Evolutionary conservation across 2,113 vertebrate genomes (phyloP), one percentile per base, ranked within the genome.

Genomic region (Hippoglossus stenolepis): DNA sequence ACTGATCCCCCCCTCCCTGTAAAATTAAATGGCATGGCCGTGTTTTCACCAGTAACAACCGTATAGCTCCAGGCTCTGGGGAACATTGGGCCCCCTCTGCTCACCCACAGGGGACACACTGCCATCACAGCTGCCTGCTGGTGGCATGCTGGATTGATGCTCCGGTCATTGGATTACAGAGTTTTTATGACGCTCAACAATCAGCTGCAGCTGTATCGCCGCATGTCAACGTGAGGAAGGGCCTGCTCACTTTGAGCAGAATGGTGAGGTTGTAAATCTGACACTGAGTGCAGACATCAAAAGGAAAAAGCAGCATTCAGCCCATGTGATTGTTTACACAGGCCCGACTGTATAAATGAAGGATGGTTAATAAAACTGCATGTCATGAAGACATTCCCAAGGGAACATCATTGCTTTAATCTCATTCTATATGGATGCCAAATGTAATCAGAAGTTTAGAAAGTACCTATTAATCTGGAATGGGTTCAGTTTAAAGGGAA

Each of bases 161-260:
- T 87, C 77, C 80, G 85, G 75, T 89, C 85, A 79, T 70, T 88
- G 86, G 81, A 89, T 89, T 83, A 82, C 82, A 75, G 70, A 71
- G 79, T 70, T 86, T 91, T 89, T 71, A 88, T 79, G 77, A 66
- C 10, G 17, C 70, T 73, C 83, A 57, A 88, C 75, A 85, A 85
- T 79, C 79, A 77, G 70, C 69, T 6, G 20, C 17, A 40, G 71
- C 82, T 75, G 67, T 43, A 59, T 21, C 2, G 35, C 49, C 5
- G 11, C 74, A 59, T 12, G 31, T 65, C 65, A 68, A 31, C 26
- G 67, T 58, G 56, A 23, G 73, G 60, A 74, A 65, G 18, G 65
- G 57, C 35, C 62, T 18, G 65, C 21, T 56, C 18, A n/a, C 65
- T 75, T 64, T 59, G 24, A 65, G 58, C 35, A 65, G 35, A 71